A percentile compares a stretch with the other conserved stretches of the same genome.
Conservation (phyloP, 2,888 invertebrate genomes). For the Malacosoma neustria region DNA sequence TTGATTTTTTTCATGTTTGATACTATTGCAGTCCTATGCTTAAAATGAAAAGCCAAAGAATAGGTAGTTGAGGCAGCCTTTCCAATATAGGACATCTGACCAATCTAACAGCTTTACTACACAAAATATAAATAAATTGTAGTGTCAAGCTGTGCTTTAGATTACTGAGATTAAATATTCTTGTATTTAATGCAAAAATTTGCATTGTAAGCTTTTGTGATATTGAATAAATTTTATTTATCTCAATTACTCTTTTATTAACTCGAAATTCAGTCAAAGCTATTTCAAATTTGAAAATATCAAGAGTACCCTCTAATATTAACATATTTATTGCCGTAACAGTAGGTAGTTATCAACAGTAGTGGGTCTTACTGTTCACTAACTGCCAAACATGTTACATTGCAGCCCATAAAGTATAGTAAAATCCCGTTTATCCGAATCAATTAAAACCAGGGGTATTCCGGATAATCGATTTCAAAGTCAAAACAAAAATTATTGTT, state of each 20-base stretch:
- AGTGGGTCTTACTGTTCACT: too few species aligned
- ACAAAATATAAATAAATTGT: conserved; percentile 12
- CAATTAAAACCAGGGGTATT: too few species aligned
- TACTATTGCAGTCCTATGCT: neutral
- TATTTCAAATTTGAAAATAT: too few species aligned
- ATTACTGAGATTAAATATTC: conserved; percentile 29
- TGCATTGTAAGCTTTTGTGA: conserved; percentile 59
- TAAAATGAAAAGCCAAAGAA: conserved; percentile 3
- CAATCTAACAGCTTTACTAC: conserved; percentile 1
- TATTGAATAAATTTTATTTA: conserved; percentile 48
- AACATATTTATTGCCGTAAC: too few species aligned
- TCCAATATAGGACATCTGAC: conserved; percentile 3
- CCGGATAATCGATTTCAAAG: too few species aligned
- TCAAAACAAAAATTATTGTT: too few species aligned
- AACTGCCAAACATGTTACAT: too few species aligned
- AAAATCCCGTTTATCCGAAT: too few species aligned
- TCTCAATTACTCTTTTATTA: conserved; percentile 8
- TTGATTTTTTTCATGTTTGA: neutral
- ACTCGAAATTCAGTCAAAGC: too few species aligned
- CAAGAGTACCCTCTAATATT: too few species aligned
- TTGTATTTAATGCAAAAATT: conserved; percentile 29
- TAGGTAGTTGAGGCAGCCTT: conserved; percentile 5
- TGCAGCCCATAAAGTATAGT: too few species aligned
- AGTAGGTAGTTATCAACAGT: too few species aligned
- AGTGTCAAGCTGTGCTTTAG: conserved; percentile 29